A percentile compares a stretch with the other conserved stretches of the same genome.
Evolutionary conservation across 2,888 invertebrate genomes (phyloP).

Genomic region (Nesidiocoris tenuis): DNA sequence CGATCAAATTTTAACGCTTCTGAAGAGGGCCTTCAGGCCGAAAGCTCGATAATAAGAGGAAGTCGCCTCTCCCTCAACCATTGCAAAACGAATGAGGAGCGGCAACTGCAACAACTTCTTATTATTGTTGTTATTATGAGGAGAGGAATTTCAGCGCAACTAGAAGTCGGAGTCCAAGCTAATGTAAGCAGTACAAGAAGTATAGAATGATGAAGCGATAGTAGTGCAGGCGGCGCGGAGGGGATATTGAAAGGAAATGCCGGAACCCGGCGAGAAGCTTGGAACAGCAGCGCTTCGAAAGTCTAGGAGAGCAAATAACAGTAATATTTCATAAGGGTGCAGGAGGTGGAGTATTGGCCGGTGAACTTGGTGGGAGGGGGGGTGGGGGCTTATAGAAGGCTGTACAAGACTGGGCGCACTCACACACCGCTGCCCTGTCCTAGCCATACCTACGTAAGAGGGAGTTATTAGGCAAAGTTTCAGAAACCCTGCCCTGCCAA

Average conservation of each 20-base stretch:
- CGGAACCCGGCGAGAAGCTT: conserved; percentile 2
- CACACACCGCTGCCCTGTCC: conserved; percentile 5
- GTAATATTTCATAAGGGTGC: conserved; percentile 40
- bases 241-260: conserved; percentile 19
- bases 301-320: conserved; percentile 37
- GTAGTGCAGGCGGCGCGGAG: background rate
- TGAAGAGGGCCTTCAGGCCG: no score
- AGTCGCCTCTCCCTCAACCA: no score
- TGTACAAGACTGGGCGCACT: background rate
- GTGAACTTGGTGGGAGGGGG: background rate
- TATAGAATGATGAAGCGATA: background rate
- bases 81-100: no score
- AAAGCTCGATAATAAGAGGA: no score
- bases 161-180: no score
- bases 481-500: conserved; percentile 44
- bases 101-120: no score
- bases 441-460: conserved; percentile 43
- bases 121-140: no score
- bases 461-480: conserved; percentile 49
- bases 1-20: no score
- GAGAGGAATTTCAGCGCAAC: no score
- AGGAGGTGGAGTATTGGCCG: background rate
- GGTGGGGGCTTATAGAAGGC: no score
- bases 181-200: no score
- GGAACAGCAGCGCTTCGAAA: conserved; percentile 1